These are phyloP conservation scores for Magallana ariakensis DNA, from an alignment of 1,140 invertebrate species.

Conservation along the genomic window DNA sequence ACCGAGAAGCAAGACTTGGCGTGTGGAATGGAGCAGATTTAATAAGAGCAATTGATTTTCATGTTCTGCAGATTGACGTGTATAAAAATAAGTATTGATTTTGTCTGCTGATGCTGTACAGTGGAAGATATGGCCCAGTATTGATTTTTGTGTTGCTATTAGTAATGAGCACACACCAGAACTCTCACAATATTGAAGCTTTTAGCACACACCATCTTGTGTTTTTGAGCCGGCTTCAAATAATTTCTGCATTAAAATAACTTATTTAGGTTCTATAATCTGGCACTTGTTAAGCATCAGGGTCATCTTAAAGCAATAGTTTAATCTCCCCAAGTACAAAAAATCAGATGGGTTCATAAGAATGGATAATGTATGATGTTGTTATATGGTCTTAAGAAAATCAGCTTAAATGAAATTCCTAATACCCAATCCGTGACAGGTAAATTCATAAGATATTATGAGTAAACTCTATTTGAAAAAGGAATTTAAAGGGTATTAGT, in stretches of 20 bases:
- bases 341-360: neutral
- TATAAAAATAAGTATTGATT: slow-evolving; percentile 39
- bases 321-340: neutral
- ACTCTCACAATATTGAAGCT: slow-evolving; percentile 1
- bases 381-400: neutral
- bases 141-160: slow-evolving; percentile 34
- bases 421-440: neutral
- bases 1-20: neutral
- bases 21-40: slow-evolving; percentile 21
- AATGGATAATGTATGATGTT: slow-evolving; percentile 18
- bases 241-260: neutral
- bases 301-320: neutral
- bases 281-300: neutral
- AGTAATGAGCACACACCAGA: slow-evolving; percentile 8
- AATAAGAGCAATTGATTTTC: slow-evolving; percentile 32
- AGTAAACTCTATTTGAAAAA: neutral
- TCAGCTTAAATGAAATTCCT: slow-evolving; percentile 18
- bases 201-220: neutral
- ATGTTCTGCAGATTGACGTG: slow-evolving; percentile 35
- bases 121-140: slow-evolving; percentile 1
- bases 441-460: neutral
- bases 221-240: neutral
- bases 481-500: no score
- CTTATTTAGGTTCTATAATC: no score
- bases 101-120: slow-evolving; percentile 17